Evolutionary conservation across 1,140 invertebrate species (phyloP), one percentile per base, ranked within the genome.

Genomic region (Drosophila tropicalis): DNA sequence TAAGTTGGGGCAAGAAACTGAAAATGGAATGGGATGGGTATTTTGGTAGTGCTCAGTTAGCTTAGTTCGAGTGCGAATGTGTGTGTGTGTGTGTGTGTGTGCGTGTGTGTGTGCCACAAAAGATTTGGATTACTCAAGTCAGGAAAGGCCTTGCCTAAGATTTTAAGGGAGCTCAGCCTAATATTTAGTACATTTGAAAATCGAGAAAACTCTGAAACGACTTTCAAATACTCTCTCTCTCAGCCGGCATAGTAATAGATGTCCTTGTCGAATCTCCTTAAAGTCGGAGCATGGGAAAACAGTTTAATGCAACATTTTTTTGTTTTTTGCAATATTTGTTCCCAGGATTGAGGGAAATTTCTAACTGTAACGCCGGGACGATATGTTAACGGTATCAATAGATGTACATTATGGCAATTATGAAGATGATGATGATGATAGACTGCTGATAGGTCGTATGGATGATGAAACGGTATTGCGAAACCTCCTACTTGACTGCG

Each of bases 301-400:
- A 29, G 25, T 29, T 29, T 29, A 29, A 6, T 29, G 29, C 5
- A 29, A 29, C 6, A 29, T 29, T 6, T 29, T 25, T 25, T 29
- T 29, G 0, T 29, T 25, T 25, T 29, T 51, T 22, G 17, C 5
- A 3, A 5, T 62, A 15, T 29, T 15, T 32, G 44, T 81, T 78
- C 47, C 55, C 67, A 69, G 55, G 25, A 1, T n/a, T 55, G 41
- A 17, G 7, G 7, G 47, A 54, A 51, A 54, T 51, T 40, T 54
- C 55, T 67, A 82, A 86, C 81, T 83, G 79, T 86, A 54, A 54
- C 41, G 9, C 12, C 7, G 10, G n/a, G 47, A 87, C 10, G 12
- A 87, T 76, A 75, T 76, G 71, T 79, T 79, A 87, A 86, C 82
- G 82, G 83, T 86, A 76, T 12, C 25, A 74, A 39, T 41, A 10